These are phyloP conservation scores for Nannospalax galili DNA, from an alignment of 2,113 vertebrate genomes.

Conservation along the genomic window DNA sequence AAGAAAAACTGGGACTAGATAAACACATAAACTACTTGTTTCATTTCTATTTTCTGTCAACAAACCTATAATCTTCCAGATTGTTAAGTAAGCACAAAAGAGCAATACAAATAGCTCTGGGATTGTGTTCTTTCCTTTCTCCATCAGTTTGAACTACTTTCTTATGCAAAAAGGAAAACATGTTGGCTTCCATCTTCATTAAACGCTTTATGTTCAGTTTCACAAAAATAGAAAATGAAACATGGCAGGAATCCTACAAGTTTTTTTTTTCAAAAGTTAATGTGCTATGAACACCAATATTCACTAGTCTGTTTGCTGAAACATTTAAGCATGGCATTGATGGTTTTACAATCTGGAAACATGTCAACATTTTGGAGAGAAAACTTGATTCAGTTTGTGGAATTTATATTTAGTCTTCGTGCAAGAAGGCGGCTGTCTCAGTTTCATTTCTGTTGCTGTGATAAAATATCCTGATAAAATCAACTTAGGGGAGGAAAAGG, in stretches of 20 bases:
- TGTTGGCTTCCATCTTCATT: slow-evolving; percentile 48
- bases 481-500: background rate
- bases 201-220: slow-evolving; percentile 29
- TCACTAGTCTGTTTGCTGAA: slow-evolving; percentile 43
- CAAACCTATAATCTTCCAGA: slow-evolving; percentile 23
- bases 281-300: slow-evolving; percentile 33
- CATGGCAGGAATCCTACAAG: slow-evolving; percentile 27
- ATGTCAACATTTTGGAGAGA: slow-evolving; percentile 19
- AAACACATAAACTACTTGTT: slow-evolving; percentile 8
- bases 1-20: slow-evolving; percentile 44
- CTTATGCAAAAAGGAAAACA: slow-evolving; percentile 23
- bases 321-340: background rate
- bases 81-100: slow-evolving; percentile 46
- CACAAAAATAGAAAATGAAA: slow-evolving; percentile 41
- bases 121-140: slow-evolving; percentile 40
- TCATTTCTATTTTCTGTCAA: slow-evolving; percentile 44
- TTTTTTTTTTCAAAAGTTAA: slow-evolving; percentile 30
- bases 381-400: background rate
- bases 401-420: slow-evolving; percentile 2
- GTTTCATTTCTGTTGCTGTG: background rate
- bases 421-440: background rate
- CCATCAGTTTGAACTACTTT: slow-evolving; percentile 2
- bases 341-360: slow-evolving; percentile 10
- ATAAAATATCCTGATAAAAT: background rate
- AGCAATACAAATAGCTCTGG: slow-evolving; percentile 18